Percentiles rank a stretch among this genome's conserved stretches.
These are phyloP conservation scores for Acanthoscelides obtectus DNA, from an alignment of 2,888 invertebrate genomes.

Conservation along the genomic window DNA sequence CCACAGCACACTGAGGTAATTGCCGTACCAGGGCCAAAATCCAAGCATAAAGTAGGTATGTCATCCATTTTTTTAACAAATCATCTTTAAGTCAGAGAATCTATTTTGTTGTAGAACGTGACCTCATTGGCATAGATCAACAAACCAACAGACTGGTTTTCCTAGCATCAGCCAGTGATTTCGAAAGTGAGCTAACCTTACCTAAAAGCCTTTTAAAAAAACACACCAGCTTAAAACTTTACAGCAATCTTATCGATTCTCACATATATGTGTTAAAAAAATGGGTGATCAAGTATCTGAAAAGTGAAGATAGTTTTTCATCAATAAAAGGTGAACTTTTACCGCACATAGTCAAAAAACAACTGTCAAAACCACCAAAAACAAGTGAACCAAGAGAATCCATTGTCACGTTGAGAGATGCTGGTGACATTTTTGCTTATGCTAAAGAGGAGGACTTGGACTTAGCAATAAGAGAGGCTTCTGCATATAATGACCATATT, in stretches of 20 bases:
- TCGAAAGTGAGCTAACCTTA: constrained; percentile 73
- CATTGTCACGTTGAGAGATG: constrained; percentile 50
- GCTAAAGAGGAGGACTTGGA: constrained; percentile 61
- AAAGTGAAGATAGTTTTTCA: constrained; percentile 56
- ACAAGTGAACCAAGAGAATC: constrained; percentile 53
- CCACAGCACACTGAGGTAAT: constrained; percentile 59
- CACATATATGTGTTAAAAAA: constrained; percentile 88
- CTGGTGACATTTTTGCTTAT: constrained; percentile 62
- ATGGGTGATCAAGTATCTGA: constrained; percentile 76
- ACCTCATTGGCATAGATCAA: constrained; percentile 81
- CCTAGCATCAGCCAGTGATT: constrained; percentile 87
- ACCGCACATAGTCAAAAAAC: constrained; percentile 82
- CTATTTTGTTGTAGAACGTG: constrained; percentile 56
- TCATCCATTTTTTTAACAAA: too few relatives aligned
- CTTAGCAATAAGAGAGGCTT: constrained; percentile 61
- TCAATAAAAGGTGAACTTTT: constrained; percentile 76
- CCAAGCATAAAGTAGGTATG: constrained; percentile 72
- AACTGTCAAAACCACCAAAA: constrained; percentile 59
- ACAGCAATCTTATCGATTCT: constrained; percentile 77
- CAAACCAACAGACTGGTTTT: constrained; percentile 77
- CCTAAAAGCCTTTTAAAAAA: constrained; percentile 69
- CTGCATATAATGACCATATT: constrained; percentile 70
- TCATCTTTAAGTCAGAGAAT: not conserved
- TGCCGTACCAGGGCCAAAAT: constrained; percentile 79
- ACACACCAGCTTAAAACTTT: constrained; percentile 71